A percentile compares a stretch with the other conserved stretches of the same genome.
These are phyloP conservation scores for Drosophila conformis DNA, from an alignment of 2,888 invertebrate species.

Conservation along the genomic window DNA sequence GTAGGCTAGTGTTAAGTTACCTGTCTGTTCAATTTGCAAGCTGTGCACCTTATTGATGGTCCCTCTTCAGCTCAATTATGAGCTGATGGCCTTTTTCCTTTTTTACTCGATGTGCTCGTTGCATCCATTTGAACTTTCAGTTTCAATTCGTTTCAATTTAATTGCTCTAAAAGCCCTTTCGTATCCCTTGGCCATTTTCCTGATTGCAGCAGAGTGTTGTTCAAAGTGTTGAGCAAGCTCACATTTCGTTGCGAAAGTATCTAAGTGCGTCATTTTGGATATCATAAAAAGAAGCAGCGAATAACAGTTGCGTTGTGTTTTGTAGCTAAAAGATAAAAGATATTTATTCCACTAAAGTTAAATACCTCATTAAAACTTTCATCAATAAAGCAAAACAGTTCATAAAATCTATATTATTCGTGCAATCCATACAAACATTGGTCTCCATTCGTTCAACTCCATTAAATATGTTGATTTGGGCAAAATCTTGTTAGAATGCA, in stretches of 20 bases:
- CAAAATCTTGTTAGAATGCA: not conserved
- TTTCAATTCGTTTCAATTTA: conserved; percentile 51
- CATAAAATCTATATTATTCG: not conserved
- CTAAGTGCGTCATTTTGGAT: not conserved
- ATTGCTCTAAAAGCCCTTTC: conserved; percentile 51
- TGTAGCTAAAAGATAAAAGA: not conserved
- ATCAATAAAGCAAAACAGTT: not conserved
- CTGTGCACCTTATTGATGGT: conserved; percentile 46
- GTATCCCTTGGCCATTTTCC: conserved; percentile 9
- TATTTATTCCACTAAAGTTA: not conserved
- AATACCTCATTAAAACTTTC: not conserved
- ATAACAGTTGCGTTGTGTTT: not conserved
- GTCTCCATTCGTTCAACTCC: not conserved
- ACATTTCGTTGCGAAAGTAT: not conserved
- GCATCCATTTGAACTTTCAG: conserved; percentile 41
- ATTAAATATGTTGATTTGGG: not conserved
- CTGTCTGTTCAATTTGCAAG: conserved; percentile 34
- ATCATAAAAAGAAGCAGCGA: not conserved
- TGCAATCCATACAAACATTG: not conserved
- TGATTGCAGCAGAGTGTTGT: not conserved
- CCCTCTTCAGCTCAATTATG: conserved; percentile 54
- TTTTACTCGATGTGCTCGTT: conserved; percentile 20
- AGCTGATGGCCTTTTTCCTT: conserved; percentile 45
- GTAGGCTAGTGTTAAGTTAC: not conserved
- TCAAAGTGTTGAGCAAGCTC: not conserved